Evolutionary conservation across 2,888 invertebrate genomes (phyloP), one percentile per base, ranked within the genome.

Genomic region (Iphiclides podalirius): DNA sequence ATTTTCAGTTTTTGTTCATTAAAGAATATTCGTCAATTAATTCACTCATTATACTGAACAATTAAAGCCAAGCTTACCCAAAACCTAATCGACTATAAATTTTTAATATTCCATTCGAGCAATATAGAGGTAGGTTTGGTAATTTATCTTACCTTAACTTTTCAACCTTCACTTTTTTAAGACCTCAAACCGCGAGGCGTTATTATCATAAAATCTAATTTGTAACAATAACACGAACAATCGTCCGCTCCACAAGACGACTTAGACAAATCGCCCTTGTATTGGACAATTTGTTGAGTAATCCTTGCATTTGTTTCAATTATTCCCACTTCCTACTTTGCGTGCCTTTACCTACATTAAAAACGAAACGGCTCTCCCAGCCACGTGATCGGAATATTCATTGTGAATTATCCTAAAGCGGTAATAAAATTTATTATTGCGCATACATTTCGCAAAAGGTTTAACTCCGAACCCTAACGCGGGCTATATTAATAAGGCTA

Each of bases 231-330:
- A 78, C 75, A 74, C 40, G 44, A 50, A 46, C 55, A 53, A 51
- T 48, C 39, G 45, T 60, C 60, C 57, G 62, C 67, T 72, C 69
- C 75, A 66, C 67, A 66, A 59, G 63, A 57, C 69, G 81, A 86
- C 82, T 82, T 84, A 79, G 78, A 88, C 72, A 87, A 87, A 88
- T 88, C 77, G 78, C 80, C 72, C 64, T 84, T 86, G 83, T 82
- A 87, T 87, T 87, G 83, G 66, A 86, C 86, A 86, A 87, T 83
- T 83, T 84, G 85, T 86, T 72, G 82, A 84, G 81, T 86, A 87
- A 88, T 83, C 84, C 81, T 62, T 67, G 71, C 87, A 87, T 88
- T 87, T 84, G 79, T 88, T 86, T 86, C 86, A 87, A 87, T 88
- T 87, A 88, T 80, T 72, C 69, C 66, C 67, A 72, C 71, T 79